phyloP scores from a whole-genome alignment of 2,113 vertebrate genomes.

The Pyrgilauda ruficollis region DNA sequence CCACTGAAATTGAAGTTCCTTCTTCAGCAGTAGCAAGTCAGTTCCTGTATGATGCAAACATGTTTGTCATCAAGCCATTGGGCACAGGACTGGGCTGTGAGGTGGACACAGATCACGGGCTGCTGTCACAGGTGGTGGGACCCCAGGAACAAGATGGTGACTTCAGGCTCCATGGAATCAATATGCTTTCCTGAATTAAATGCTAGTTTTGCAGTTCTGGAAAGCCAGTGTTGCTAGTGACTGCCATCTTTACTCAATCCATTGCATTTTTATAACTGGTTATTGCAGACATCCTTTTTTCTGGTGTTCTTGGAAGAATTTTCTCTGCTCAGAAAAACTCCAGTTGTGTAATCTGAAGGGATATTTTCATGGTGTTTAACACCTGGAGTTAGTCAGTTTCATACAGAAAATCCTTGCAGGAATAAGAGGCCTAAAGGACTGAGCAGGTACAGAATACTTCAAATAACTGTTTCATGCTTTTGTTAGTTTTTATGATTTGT shows the following conservation, averaged over 20 bases:
- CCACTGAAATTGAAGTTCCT: not conserved
- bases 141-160: too few species aligned
- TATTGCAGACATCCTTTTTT: not conserved
- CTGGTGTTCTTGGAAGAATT: not conserved
- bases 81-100: not conserved
- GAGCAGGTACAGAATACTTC: not conserved
- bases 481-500: not conserved
- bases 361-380: not conserved
- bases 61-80: not conserved
- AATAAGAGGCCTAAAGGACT: not conserved
- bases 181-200: not conserved
- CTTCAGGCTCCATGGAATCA: not conserved
- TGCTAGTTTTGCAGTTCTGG: not conserved
- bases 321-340: not conserved
- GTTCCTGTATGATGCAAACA: accelerated
- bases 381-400: not conserved
- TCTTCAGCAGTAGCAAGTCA: not conserved
- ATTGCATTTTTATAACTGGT: not conserved
- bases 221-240: accelerated
- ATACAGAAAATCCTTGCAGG: not conserved
- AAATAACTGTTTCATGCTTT: not conserved
- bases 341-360: not conserved
- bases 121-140: not conserved
- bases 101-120: accelerated
- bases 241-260: not conserved